Base-by-base conservation (phyloP, 53 echinoderm and acorn worm species). In the Holothuria leucospilota region DNA sequence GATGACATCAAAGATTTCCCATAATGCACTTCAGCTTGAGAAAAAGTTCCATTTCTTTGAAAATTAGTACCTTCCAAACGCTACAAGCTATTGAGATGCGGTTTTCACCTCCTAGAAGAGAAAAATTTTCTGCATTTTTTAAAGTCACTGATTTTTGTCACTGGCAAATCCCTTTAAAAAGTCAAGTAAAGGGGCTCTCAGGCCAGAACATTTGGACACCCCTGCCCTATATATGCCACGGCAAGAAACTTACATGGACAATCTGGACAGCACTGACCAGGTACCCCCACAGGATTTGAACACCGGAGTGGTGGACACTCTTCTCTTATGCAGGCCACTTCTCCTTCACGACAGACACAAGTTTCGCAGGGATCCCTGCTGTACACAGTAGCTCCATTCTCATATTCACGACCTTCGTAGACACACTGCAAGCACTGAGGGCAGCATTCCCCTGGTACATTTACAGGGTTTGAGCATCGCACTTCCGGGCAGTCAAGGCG, bases 351-450 rank as follows among this genome's bases (percentile, higher is more conserved):
- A 28, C 68, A 73, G 42, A 87, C 34, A 89, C 77, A 75, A 24
- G 86, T 71, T 73, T 94, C 94, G 81, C 96, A 96, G 16, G 96
- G 96, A 81, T 96, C 93, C 38, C 89, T 87, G 70, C 51, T 75
- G 75, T 21, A 49, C 75, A 78, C 78, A 16, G 78, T 13, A 29
- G 78, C 78, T 9, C 51, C 78, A 53, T 78, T 20, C n/a, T 52
- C 56, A 39, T 72, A 72, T 38, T 72, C 72, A 41, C 49, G 20
- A 46, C 72, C 72, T 5, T 72, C 46, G 41, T 72, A 21, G 7
- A 39, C 39, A 46, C 72, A 72, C 21, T 72, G 72, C 12, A 72
- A 29, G 86, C 59, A 82, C 25, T 51, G 39, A 39, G 90, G 81
- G 59, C 93, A 93, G 90, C 93, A 93, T 58, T 90, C 77, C 4